Evolutionary conservation across 2,113 vertebrate species (phyloP).

Genomic region (Ictalurus punctatus): DNA sequence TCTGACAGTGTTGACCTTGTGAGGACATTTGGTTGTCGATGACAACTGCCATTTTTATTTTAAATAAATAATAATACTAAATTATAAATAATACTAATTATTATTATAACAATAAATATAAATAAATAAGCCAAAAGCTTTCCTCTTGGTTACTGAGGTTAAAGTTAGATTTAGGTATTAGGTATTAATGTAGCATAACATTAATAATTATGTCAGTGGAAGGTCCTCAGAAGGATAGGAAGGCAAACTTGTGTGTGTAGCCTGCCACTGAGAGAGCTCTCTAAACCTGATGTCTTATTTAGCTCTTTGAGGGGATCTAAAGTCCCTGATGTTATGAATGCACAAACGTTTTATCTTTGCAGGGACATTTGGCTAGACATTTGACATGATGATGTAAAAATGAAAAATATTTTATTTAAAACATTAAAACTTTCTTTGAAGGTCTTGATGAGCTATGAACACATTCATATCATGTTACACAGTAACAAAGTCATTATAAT

Average conservation of each 20-base stretch:
- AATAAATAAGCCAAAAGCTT: background rate
- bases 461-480: background rate
- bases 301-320: background rate
- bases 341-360: background rate
- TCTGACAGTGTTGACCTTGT: background rate
- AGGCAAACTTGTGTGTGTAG: background rate
- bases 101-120: no score
- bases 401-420: background rate
- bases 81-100: background rate
- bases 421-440: background rate
- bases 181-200: background rate
- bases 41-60: background rate
- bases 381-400: background rate
- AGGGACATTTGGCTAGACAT: background rate
- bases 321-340: background rate
- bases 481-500: background rate
- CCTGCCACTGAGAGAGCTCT: conserved; percentile 29
- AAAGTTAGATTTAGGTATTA: background rate
- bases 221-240: background rate
- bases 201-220: background rate
- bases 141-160: background rate
- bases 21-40: background rate
- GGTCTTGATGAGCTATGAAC: background rate
- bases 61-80: background rate
- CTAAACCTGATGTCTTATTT: background rate